Conservation (phyloP, 2,113 vertebrate species). For the Camelus dromedarius region DNA sequence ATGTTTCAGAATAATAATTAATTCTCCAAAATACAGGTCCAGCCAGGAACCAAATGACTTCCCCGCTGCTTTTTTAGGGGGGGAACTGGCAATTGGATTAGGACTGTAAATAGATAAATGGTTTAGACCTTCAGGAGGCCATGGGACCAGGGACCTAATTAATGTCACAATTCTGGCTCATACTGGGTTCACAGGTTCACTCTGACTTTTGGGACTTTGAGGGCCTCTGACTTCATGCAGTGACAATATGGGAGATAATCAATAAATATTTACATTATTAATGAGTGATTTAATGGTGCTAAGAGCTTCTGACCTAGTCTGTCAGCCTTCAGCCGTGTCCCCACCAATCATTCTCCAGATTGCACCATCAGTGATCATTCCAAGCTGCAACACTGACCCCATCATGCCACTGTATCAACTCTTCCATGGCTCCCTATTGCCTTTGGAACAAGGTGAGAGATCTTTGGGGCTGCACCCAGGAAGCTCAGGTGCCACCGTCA, state of each 20-base stretch:
- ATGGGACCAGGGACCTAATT: background rate
- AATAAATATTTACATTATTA: slow-evolving; percentile 24
- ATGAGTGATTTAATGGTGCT: background rate
- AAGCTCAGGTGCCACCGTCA: background rate
- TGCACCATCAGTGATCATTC: background rate
- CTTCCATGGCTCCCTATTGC: background rate
- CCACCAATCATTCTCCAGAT: background rate
- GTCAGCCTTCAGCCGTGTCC: background rate
- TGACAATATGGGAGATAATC: background rate
- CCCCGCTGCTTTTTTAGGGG: slow-evolving; percentile 80
- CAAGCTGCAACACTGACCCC: background rate
- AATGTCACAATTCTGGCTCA: background rate
- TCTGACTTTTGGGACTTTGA: background rate
- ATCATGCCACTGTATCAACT: background rate
- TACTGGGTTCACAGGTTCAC: background rate
- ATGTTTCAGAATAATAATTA: slow-evolving; percentile 81
- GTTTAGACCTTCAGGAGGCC: background rate
- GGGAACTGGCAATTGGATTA: slow-evolving; percentile 83
- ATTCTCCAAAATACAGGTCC: slow-evolving; percentile 83
- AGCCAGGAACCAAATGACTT: slow-evolving; percentile 82
- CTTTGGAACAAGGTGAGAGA: background rate
- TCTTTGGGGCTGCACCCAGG: background rate
- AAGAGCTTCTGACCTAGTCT: background rate
- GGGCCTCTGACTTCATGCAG: background rate
- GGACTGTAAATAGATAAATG: slow-evolving; percentile 55